Evolutionary conservation across 2,797 vertebrate genomes (phyloP).

Genomic region (Diplodus puntazzo): DNA sequence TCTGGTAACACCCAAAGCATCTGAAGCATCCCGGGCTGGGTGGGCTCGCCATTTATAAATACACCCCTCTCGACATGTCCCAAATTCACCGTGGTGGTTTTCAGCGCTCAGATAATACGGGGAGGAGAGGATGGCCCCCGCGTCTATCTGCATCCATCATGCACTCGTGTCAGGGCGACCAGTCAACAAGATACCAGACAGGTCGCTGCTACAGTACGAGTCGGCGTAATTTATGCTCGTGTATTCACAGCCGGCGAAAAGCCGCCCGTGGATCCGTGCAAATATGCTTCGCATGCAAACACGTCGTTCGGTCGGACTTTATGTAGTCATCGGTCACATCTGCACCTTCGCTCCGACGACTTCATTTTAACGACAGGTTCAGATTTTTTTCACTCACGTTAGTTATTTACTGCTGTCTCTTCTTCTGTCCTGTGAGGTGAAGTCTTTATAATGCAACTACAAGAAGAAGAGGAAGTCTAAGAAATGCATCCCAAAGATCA

Average conservation of each 20-base stretch:
- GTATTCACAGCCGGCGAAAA: constrained; percentile 59
- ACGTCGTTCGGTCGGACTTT: constrained; percentile 5
- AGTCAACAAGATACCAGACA: constrained; percentile 55
- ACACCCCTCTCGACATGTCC: constrained; percentile 73
- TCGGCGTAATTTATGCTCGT: constrained; percentile 19
- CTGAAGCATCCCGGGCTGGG: constrained; percentile 71
- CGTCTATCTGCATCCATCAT: constrained; percentile 50
- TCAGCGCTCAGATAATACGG: constrained; percentile 29
- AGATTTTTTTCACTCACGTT: not conserved
- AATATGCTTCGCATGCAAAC: constrained; percentile 35
- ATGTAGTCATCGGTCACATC: constrained; percentile 37
- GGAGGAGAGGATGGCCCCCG: not conserved
- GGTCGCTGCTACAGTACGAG: constrained; percentile 27
- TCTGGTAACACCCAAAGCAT: constrained; percentile 82
- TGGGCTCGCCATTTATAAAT: constrained; percentile 83
- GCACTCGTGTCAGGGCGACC: constrained; percentile 25
- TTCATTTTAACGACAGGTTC: constrained; percentile 14
- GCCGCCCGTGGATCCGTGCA: constrained; percentile 35
- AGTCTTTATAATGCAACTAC: not conserved
- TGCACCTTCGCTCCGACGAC: constrained; percentile 21
- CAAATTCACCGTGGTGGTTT: constrained; percentile 67
- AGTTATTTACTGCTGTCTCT: not conserved
- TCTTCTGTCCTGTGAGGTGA: not conserved
- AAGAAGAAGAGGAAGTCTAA: not conserved
- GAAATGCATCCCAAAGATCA: not conserved